Conservation (phyloP, 1,140 invertebrate genomes). For the Apolygus lucorum region DNA sequence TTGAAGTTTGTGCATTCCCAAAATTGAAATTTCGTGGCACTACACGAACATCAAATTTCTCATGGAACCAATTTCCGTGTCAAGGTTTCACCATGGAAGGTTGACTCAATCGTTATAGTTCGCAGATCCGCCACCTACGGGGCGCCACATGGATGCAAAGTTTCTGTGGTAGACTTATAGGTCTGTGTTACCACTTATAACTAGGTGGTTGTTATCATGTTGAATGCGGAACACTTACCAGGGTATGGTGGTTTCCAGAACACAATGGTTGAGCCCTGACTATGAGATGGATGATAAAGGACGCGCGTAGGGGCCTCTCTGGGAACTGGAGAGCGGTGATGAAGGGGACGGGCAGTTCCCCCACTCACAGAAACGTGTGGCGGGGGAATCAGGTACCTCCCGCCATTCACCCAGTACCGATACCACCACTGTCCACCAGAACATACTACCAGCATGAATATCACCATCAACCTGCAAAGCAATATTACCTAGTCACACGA, state of each 20-base stretch:
- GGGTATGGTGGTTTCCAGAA: constrained; percentile 41
- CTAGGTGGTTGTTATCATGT: too few species aligned
- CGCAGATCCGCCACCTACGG: too few species aligned
- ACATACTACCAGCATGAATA: constrained; percentile 47
- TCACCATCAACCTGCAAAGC: constrained; percentile 45
- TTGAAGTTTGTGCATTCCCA: too few species aligned
- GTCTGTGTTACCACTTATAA: too few species aligned
- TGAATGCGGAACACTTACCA: background rate
- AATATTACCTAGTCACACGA: too few species aligned
- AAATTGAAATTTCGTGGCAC: too few species aligned
- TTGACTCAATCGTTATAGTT: too few species aligned
- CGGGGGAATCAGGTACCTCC: constrained; percentile 25
- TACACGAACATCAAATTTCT: too few species aligned
- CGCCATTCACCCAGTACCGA: constrained; percentile 43
- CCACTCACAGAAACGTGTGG: constrained; percentile 30
- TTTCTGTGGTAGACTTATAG: too few species aligned
- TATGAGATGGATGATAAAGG: constrained; percentile 29
- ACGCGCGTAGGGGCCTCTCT: constrained; percentile 39
- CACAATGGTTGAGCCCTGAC: constrained; percentile 42
- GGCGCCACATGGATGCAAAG: too few species aligned
- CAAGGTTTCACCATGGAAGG: too few species aligned
- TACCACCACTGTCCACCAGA: constrained; percentile 48
- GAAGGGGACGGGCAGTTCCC: constrained; percentile 36
- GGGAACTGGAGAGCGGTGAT: constrained; percentile 37
- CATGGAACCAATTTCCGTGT: too few species aligned